These are phyloP conservation scores for Saiga tatarica DNA, from an alignment of 2,113 vertebrate genomes.

Conservation along the genomic window DNA sequence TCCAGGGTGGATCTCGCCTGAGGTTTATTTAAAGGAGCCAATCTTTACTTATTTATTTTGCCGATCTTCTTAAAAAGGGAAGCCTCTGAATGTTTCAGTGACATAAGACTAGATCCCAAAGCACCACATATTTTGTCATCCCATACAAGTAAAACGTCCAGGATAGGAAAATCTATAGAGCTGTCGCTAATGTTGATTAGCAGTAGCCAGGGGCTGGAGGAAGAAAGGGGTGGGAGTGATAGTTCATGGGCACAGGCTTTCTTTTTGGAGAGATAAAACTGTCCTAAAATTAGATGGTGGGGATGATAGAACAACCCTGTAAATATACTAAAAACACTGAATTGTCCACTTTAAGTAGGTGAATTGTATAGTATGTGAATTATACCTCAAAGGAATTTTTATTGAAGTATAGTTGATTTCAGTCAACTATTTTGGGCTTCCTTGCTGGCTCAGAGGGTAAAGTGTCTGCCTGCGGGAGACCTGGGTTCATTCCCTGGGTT, in stretches of 20 bases:
- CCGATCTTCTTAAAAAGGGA: background rate
- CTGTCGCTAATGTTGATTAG: background rate
- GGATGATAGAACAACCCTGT: background rate
- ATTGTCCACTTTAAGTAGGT: background rate
- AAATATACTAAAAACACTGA: background rate
- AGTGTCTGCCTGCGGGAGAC: background rate
- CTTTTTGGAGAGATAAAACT: background rate
- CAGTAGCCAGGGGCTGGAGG: background rate
- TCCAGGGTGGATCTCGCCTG: background rate
- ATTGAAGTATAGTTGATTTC: background rate
- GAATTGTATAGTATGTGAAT: background rate
- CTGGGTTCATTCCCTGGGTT: rapidly evolving
- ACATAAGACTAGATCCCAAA: background rate
- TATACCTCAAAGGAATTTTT: background rate
- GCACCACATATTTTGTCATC: background rate
- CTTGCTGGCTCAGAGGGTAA: background rate
- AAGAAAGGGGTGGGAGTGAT: background rate
- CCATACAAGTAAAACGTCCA: background rate
- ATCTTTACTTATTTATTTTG: background rate
- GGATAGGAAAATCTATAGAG: background rate
- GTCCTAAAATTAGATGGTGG: background rate
- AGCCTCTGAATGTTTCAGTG: background rate
- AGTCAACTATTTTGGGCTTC: background rate
- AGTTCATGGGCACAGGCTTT: background rate
- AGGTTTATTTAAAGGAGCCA: constrained; percentile 52